phyloP scores from a whole-genome alignment of 2,797 vertebrate genomes.

The Epinephelus awoara region DNA sequence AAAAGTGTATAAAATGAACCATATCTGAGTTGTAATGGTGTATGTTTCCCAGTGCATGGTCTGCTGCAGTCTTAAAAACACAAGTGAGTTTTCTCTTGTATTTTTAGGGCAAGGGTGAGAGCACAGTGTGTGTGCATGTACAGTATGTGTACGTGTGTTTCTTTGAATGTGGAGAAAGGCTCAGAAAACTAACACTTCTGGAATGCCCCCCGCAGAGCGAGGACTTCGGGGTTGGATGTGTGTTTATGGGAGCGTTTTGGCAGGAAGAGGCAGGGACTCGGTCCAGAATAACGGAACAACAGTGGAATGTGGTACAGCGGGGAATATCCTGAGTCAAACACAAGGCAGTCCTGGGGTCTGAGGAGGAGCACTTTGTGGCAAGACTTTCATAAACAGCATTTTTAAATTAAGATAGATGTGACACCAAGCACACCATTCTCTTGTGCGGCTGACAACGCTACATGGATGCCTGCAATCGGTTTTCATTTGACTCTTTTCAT shows the following conservation, averaged over 20 bases:
- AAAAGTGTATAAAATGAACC: conserved; percentile 3
- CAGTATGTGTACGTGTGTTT: conserved; percentile 37
- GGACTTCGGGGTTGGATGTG: conserved; percentile 76
- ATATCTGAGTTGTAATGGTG: neutral
- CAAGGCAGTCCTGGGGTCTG: conserved; percentile 65
- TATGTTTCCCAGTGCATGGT: conserved; percentile 6
- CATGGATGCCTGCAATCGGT: conserved; percentile 56
- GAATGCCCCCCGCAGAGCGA: conserved; percentile 81
- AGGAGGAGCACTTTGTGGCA: conserved; percentile 67
- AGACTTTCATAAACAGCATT: conserved; percentile 55
- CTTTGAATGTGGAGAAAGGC: conserved; percentile 41
- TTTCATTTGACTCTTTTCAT: conserved; percentile 69
- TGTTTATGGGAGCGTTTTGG: conserved; percentile 84
- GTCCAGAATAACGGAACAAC: conserved; percentile 82
- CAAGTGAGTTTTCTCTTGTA: conserved; percentile 20
- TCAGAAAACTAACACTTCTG: conserved; percentile 76
- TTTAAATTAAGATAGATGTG: conserved; percentile 46
- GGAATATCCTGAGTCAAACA: conserved; percentile 83
- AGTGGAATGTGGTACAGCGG: conserved; percentile 82
- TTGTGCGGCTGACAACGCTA: conserved; percentile 47
- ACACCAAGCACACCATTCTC: conserved; percentile 34
- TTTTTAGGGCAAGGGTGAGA: conserved; percentile 54
- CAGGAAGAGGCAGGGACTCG: conserved; percentile 74
- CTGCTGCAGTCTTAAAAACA: neutral
- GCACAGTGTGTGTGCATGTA: conserved; percentile 37